Conservation (phyloP, 37 sponge, comb jelly and placozoan genomes). For the Spongilla lacustris region DNA sequence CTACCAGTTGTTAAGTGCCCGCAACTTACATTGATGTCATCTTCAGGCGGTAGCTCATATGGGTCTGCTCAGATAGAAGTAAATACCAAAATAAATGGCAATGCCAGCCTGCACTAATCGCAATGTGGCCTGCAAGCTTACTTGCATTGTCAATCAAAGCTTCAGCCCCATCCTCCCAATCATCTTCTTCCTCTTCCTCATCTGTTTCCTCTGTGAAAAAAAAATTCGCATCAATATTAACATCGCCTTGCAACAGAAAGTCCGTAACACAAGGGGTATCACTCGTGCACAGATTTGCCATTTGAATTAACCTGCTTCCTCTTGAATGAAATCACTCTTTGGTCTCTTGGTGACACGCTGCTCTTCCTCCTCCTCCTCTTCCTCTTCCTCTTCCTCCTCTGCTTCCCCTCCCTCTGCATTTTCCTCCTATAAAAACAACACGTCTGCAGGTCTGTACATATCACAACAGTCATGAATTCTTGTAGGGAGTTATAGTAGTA, state of each 20-base stretch:
- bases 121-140: neutral
- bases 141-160: neutral
- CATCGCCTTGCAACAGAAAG: neutral
- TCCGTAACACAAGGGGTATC: neutral
- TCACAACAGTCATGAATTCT: too few species aligned
- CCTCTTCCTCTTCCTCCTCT: slow-evolving; percentile 59
- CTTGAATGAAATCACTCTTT: slow-evolving; percentile 59
- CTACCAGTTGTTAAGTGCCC: neutral
- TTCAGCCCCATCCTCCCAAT: slow-evolving; percentile 46
- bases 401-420: slow-evolving; percentile 59
- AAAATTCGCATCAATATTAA: neutral
- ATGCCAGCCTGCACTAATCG: neutral
- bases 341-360: slow-evolving; percentile 55
- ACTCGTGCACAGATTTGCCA: neutral
- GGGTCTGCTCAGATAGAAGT: neutral
- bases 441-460: neutral
- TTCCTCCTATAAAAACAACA: slow-evolving; percentile 9
- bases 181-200: slow-evolving; percentile 78
- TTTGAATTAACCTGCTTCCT: slow-evolving; percentile 45
- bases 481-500: too few species aligned
- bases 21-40: slow-evolving; percentile 43
- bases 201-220: slow-evolving; percentile 55
- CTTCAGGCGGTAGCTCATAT: slow-evolving; percentile 27
- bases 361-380: slow-evolving; percentile 30
- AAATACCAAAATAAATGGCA: neutral